Percentiles rank a stretch among this genome's conserved stretches.
Conservation (phyloP, 2,113 vertebrate genomes). For the Menidia beryllina region DNA sequence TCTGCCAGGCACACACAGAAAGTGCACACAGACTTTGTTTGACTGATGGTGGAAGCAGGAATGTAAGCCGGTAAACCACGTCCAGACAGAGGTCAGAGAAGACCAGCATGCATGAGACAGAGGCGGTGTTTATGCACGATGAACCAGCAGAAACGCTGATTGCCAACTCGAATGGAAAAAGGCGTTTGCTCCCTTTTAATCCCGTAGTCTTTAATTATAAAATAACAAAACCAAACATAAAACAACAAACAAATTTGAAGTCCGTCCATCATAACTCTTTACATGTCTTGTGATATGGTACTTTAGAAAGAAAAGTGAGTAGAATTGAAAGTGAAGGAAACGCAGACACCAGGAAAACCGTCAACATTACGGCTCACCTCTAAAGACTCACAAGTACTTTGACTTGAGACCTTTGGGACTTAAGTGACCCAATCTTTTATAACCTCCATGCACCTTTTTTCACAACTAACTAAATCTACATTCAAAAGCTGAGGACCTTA, state of each 20-base stretch:
- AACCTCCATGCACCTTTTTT: not conserved
- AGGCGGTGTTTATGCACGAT: not conserved
- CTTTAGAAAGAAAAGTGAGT: too few relatives aligned
- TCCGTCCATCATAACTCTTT: too few relatives aligned
- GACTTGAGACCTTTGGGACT: too few relatives aligned
- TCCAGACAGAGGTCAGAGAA: conserved; percentile 27
- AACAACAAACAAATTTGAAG: too few relatives aligned
- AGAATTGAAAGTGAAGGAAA: too few relatives aligned
- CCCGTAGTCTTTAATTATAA: not conserved
- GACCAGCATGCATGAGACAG: not conserved
- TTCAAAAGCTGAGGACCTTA: fast-evolving
- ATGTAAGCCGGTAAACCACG: conserved; percentile 32
- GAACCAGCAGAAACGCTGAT: not conserved
- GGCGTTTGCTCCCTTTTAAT: not conserved
- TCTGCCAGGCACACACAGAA: not conserved
- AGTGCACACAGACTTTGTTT: not conserved
- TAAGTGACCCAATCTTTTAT: too few relatives aligned
- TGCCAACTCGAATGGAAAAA: not conserved
- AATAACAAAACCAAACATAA: not conserved
- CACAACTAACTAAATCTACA: not conserved
- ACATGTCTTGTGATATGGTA: too few relatives aligned
- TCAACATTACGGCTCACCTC: too few relatives aligned
- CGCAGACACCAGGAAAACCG: too few relatives aligned
- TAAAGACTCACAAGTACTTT: too few relatives aligned
- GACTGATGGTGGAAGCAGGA: conserved; percentile 16